A percentile compares a stretch with the other conserved stretches of the same genome.
Evolutionary conservation across 2,888 invertebrate genomes (phyloP).

Genomic region (Sinelater perroti): DNA sequence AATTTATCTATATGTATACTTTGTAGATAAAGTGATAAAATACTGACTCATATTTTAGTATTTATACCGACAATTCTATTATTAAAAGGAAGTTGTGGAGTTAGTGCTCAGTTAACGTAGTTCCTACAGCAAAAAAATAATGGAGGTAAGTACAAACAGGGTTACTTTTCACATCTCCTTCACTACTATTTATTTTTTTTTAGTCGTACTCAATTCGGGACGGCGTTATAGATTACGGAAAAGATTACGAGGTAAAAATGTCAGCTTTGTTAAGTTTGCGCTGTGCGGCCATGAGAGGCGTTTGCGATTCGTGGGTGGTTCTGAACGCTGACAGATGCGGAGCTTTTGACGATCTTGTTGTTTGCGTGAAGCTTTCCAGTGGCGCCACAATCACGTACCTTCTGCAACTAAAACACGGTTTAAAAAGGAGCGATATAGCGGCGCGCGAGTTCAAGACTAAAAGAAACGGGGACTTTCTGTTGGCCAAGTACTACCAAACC

Average conservation of each 20-base stretch:
- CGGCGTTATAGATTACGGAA: slow-evolving; percentile 7
- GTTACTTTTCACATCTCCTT: too few species aligned
- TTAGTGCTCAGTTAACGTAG: too few species aligned
- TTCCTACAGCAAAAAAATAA: too few species aligned
- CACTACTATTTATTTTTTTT: too few species aligned
- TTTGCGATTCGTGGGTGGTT: not conserved
- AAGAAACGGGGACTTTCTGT: not conserved
- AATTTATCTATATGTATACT: too few species aligned
- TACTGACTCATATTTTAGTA: too few species aligned
- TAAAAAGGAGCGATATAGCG: not conserved
- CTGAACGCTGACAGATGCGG: slow-evolving; percentile 19
- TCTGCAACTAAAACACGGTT: slow-evolving; percentile 11
- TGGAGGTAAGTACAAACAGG: too few species aligned
- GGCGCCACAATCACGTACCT: not conserved
- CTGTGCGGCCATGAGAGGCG: not conserved
- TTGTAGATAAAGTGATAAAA: too few species aligned
- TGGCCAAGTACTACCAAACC: not conserved
- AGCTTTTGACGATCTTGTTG: slow-evolving; percentile 19
- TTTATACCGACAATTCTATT: too few species aligned
- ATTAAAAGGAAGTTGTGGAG: too few species aligned
- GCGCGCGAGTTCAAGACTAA: slow-evolving; percentile 2
- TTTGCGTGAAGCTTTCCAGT: not conserved
- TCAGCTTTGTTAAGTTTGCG: not conserved
- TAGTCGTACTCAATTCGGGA: not conserved
- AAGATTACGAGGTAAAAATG: slow-evolving; percentile 6